Evolutionary conservation across 2,888 invertebrate species (phyloP), one percentile per base, ranked within the genome.

Genomic region (Macrophya alboannulata): DNA sequence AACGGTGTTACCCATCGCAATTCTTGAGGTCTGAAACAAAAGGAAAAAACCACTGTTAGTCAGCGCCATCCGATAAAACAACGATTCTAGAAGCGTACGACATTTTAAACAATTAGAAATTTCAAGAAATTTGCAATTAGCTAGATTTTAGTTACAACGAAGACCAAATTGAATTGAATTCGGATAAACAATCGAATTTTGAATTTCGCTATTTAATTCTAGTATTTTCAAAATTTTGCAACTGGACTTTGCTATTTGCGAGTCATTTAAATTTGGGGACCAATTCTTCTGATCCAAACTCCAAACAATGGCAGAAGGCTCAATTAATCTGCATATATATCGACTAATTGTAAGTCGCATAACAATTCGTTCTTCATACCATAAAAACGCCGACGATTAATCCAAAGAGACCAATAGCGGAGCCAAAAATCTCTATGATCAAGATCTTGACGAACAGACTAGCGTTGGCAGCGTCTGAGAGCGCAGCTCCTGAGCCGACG

Each of bases 341-440:
- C 2, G 45, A 48, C 45, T 10, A 1, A 48, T 10, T 31, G 31
- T 31, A 31, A 1, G 31, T 48, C 12, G 2, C 12, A 48, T 8
- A 62, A 62, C 8, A 59, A 21, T 37, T 1, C 55, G 71, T 31
- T 51, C 17, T 55, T 89, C 93, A 93, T 92, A 95, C 95, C 97
- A 98, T 97, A 94, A 98, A 98, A 94, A 99, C 99, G 89, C 99
- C 99, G 88, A 99, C 99, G 94, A 99, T 99, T 85, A 99, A 96
- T 85, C 99, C 99, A 94, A 99, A 99, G 37, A 99, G 96, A 92
- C 99, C 99, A 92, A 99, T 99, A 91, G 99, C 99, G 92, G 98
- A 99, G 86, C 99, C 99, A 93, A 99, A 99, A 94, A 99, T 99
- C 95, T 99, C 99, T 74, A 99, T 97, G 94, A 99, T 99, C 71